A percentile compares a stretch with the other conserved stretches of the same genome.
Evolutionary conservation across 2,888 invertebrate genomes (phyloP).

Genomic region (Catocala nupta): DNA sequence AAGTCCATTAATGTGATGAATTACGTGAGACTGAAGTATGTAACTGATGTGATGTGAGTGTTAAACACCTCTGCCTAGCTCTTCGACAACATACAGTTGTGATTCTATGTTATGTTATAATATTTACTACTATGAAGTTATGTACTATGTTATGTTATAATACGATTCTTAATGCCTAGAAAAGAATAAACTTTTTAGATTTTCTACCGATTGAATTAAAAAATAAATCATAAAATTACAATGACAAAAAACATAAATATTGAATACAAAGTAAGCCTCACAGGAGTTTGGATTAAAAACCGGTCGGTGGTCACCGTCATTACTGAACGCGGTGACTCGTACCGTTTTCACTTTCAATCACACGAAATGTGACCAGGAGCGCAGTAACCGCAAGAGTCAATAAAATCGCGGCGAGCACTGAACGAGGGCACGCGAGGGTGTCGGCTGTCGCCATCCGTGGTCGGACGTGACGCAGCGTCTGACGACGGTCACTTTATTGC

Average conservation of each 20-base stretch:
- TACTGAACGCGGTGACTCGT: slow-evolving; percentile 48
- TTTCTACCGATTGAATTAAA: too few species aligned
- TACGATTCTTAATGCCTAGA: too few species aligned
- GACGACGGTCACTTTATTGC: slow-evolving; percentile 87
- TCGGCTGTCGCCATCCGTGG: slow-evolving; percentile 58
- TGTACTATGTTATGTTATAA: too few species aligned
- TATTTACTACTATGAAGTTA: too few species aligned
- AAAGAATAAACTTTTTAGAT: too few species aligned
- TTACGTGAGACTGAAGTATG: too few species aligned
- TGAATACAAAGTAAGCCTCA: background rate
- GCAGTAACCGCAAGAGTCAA: slow-evolving; percentile 84
- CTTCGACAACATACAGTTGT: too few species aligned
- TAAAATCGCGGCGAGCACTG: slow-evolving; percentile 71
- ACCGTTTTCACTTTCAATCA: slow-evolving; percentile 79
- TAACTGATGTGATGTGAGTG: too few species aligned
- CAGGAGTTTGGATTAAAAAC: slow-evolving; percentile 20
- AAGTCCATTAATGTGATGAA: too few species aligned
- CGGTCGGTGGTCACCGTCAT: slow-evolving; percentile 35
- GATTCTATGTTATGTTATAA: too few species aligned
- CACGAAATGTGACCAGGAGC: slow-evolving; percentile 77
- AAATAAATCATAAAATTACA: too few species aligned
- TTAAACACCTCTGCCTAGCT: too few species aligned
- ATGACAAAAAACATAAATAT: background rate
- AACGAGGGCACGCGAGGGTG: slow-evolving; percentile 69
- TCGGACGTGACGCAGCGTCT: slow-evolving; percentile 81